These are phyloP conservation scores for Platycercus adscitus DNA, from an alignment of 2,113 vertebrate genomes.

Conservation along the genomic window DNA sequence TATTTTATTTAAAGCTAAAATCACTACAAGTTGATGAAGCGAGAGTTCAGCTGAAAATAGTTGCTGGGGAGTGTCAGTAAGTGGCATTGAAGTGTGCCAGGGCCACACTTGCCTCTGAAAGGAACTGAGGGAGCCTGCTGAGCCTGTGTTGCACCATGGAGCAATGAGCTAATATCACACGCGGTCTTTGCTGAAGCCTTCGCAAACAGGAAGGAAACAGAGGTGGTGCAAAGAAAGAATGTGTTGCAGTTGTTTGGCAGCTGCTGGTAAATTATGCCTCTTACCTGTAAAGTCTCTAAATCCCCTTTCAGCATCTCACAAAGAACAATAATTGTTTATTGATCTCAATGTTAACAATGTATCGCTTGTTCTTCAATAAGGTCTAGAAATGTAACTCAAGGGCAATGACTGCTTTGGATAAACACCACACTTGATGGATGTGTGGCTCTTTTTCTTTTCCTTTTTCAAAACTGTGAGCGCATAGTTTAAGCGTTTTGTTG, in stretches of 20 bases:
- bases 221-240: neutral
- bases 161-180: neutral
- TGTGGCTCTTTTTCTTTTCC: neutral
- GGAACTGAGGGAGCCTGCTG: neutral
- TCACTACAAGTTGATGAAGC: conserved; percentile 15
- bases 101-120: neutral
- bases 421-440: conserved; percentile 34
- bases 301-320: conserved; percentile 71
- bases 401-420: conserved; percentile 59
- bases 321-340: conserved; percentile 82
- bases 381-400: conserved; percentile 74
- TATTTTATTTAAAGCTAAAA: conserved; percentile 67
- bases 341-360: conserved; percentile 75
- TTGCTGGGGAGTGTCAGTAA: neutral
- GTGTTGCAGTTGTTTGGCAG: conserved; percentile 55
- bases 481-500: neutral
- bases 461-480: neutral
- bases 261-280: conserved; percentile 55
- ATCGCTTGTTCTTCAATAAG: conserved; percentile 73
- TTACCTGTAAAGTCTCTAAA: conserved; percentile 74
- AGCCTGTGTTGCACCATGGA: neutral
- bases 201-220: neutral
- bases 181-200: neutral
- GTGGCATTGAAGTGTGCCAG: conserved; percentile 20
- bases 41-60: conserved; percentile 25